Percentiles rank a stretch among this genome's conserved stretches.
Conservation (phyloP, 2,113 vertebrate species). For the Chelonoidis abingdonii region DNA sequence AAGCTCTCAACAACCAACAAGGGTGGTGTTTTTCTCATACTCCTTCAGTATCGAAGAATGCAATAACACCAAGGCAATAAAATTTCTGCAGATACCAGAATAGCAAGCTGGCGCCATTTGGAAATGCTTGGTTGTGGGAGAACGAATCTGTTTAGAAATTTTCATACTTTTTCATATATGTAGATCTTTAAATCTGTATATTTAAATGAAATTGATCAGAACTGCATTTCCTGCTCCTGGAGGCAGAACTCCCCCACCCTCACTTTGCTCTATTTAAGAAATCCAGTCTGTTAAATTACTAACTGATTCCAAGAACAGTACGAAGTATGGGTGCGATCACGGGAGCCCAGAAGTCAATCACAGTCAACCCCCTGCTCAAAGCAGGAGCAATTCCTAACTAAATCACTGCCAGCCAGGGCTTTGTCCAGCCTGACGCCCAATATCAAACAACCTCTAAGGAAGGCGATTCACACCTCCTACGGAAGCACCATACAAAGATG, state of each 20-base stretch:
- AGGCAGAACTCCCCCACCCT: fast-evolving
- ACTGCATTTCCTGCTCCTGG: neutral
- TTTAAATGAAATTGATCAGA: neutral
- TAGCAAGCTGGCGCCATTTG: neutral
- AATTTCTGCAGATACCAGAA: neutral
- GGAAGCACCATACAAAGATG: too few relatives aligned
- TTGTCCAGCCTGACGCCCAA: too few relatives aligned
- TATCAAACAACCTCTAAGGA: too few relatives aligned
- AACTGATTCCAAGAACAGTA: neutral
- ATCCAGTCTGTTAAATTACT: slow-evolving; percentile 5
- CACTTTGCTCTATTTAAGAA: neutral
- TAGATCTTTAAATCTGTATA: neutral
- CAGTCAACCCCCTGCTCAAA: too few relatives aligned
- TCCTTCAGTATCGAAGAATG: neutral
- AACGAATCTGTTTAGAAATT: neutral
- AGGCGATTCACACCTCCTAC: too few relatives aligned
- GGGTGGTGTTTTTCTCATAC: neutral
- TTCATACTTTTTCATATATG: neutral
- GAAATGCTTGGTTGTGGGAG: too few relatives aligned
- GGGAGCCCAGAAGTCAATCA: too few relatives aligned
- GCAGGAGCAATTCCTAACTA: too few relatives aligned
- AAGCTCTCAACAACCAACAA: neutral
- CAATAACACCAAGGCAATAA: slow-evolving; percentile 24
- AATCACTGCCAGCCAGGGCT: too few relatives aligned
- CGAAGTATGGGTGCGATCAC: too few relatives aligned